Conservation (phyloP, 2,113 vertebrate genomes). For the Tringa solitaria region DNA sequence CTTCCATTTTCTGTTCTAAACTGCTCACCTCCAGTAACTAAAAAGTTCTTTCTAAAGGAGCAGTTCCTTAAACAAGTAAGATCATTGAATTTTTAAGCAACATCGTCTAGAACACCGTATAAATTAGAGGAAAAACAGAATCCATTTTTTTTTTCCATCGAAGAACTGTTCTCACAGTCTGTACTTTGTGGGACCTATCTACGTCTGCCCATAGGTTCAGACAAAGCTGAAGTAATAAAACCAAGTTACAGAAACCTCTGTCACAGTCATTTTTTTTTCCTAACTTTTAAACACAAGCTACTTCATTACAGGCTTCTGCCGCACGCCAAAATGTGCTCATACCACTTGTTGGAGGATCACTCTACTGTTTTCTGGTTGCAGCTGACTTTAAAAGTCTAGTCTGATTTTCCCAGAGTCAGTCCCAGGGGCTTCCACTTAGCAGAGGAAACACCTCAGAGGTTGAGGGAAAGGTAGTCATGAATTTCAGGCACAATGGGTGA, state of each 20-base stretch:
- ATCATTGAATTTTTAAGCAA: not conserved
- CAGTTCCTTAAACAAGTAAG: not conserved
- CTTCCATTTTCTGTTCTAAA: not conserved
- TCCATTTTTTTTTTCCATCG: not conserved
- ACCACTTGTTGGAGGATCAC: not conserved
- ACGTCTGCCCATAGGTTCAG: not conserved
- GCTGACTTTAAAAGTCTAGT: not conserved
- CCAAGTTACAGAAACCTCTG: not conserved
- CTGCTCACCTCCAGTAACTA: not conserved
- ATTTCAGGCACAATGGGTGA: not conserved
- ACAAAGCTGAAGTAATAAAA: not conserved
- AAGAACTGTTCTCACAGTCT: not conserved
- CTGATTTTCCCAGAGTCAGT: not conserved
- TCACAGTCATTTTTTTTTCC: not conserved
- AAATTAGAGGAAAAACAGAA: not conserved
- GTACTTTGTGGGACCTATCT: not conserved
- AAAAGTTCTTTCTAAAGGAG: not conserved
- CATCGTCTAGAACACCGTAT: not conserved
- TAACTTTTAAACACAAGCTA: not conserved
- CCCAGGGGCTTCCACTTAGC: not conserved
- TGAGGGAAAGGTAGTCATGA: not conserved
- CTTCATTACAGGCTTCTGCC: not conserved
- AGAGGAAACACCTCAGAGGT: not conserved
- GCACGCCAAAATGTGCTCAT: not conserved
- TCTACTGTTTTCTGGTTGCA: not conserved